Conservation (phyloP, 2,888 invertebrate species). For the Drosophila parthenogenetica region DNA sequence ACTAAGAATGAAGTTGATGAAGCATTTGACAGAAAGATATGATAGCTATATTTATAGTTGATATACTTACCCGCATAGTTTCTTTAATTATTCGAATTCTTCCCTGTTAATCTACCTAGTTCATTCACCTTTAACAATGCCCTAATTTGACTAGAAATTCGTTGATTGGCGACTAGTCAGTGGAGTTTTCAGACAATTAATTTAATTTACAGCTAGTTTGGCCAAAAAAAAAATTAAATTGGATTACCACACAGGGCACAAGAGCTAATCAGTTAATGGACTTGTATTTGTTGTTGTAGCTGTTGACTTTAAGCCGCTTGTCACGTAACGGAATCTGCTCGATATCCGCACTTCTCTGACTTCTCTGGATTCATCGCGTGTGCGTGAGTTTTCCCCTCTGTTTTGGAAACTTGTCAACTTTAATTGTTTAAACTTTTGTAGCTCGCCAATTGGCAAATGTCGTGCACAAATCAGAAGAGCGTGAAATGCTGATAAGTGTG, state of each 20-base stretch:
- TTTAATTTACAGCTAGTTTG: slow-evolving; percentile 6
- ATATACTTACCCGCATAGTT: too few species aligned
- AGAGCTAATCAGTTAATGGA: slow-evolving; percentile 69
- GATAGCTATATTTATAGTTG: too few species aligned
- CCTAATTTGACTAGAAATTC: not conserved
- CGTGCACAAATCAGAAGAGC: slow-evolving; percentile 39
- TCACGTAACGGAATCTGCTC: slow-evolving; percentile 37
- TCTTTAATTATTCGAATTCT: too few species aligned
- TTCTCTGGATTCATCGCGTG: slow-evolving; percentile 5
- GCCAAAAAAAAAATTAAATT: slow-evolving; percentile 15
- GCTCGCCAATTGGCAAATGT: slow-evolving; percentile 13
- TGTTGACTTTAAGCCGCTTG: slow-evolving; percentile 28
- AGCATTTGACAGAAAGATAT: too few species aligned
- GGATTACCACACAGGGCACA: slow-evolving; percentile 11
- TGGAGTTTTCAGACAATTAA: slow-evolving; percentile 16
- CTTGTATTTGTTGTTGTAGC: not conserved
- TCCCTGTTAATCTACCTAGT: too few species aligned
- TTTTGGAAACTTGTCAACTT: slow-evolving; percentile 37
- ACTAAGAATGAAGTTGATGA: too few species aligned
- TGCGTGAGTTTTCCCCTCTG: slow-evolving; percentile 24
- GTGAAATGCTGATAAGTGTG: slow-evolving; percentile 51
- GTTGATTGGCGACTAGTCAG: slow-evolving; percentile 20
- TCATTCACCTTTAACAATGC: not conserved
- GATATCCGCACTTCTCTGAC: slow-evolving; percentile 5
- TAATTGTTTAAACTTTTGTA: slow-evolving; percentile 48